Evolutionary conservation across 2,888 invertebrate species (phyloP), one percentile per base, ranked within the genome.

Genomic region (Scaptomyza caliginosa): DNA sequence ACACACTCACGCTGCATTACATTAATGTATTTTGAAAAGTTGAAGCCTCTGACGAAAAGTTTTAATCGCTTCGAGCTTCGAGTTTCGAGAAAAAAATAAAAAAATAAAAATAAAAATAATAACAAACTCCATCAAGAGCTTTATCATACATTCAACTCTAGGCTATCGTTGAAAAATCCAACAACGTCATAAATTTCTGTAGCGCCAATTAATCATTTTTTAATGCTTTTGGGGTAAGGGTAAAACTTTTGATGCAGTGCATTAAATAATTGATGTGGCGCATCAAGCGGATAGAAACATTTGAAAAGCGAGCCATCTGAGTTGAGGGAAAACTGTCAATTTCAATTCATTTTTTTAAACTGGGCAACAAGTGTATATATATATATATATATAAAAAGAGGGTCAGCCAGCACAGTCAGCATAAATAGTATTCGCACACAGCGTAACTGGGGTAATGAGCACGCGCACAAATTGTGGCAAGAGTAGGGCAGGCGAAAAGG

Each of bases 81-180:
- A 13, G 32, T 23, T 10, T 28, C 11, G 19, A 10, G 3, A 8
- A 21, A n/a, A 23, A 4, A 26, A 8, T 8, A 16, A 63, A 57
- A 71, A n/a, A n/a, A n/a, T n/a, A n/a, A n/a, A n/a, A n/a, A n/a
- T n/a, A n/a, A 8, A 21, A n/a, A 23, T 3, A 26, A 8, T 8
- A 16, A 63, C 54, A 71, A 67, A 67, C 40, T 60, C 64, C 58
- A 54, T 51, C 46, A 46, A 39, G 42, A 26, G 56, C 77, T 82
- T 82, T 82, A 82, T 82, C 82, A 82, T 82, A 77, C 82, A 75
- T 84, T 84, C 84, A 82, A 84, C 82, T 77, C 73, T 77, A 70
- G 77, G 74, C 73, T 81, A 76, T 80, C 80, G 71, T 46, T 70
- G 13, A 6, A 30, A 43, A 60, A 57, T 52, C 57, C 70, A 63